Percentiles rank a stretch among this genome's conserved stretches.
phyloP scores from a whole-genome alignment of 1,140 invertebrate species.

The Helicoverpa zea region DNA sequence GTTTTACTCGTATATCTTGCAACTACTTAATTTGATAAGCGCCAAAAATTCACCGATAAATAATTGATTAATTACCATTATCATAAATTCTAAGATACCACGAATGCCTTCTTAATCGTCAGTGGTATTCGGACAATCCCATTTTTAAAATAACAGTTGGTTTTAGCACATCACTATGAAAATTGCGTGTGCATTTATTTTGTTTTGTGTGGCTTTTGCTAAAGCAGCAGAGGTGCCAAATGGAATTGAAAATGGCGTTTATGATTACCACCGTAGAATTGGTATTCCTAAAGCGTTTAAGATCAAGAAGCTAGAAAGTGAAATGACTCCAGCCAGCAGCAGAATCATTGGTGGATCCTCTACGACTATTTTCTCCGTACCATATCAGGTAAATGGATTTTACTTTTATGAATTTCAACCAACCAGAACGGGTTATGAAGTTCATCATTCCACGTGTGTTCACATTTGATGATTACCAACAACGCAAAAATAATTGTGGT shows the following conservation, averaged over 20 bases:
- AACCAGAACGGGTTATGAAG: neutral
- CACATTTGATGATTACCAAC: no score
- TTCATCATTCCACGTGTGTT: no score
- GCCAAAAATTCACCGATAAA: neutral
- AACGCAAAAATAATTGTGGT: no score
- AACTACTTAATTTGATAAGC: neutral
- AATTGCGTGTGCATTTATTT: constrained; percentile 14
- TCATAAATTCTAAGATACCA: neutral
- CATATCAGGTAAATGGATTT: constrained; percentile 56
- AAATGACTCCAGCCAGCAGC: constrained; percentile 30
- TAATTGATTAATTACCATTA: constrained; percentile 1
- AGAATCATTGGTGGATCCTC: constrained; percentile 57
- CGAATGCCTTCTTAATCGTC: neutral
- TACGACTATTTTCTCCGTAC: constrained; percentile 51
- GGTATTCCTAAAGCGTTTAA: constrained; percentile 57
- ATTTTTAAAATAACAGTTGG: neutral
- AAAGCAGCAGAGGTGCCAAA: neutral
- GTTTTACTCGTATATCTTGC: neutral
- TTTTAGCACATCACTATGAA: constrained; percentile 28
- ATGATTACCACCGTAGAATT: constrained; percentile 56
- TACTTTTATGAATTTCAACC: neutral
- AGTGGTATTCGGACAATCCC: neutral
- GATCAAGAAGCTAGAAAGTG: constrained; percentile 56
- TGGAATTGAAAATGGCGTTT: constrained; percentile 49
- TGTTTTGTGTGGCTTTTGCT: constrained; percentile 18